Base-by-base conservation (phyloP, 2,888 invertebrate genomes). In the Cordilura impudica region DNA sequence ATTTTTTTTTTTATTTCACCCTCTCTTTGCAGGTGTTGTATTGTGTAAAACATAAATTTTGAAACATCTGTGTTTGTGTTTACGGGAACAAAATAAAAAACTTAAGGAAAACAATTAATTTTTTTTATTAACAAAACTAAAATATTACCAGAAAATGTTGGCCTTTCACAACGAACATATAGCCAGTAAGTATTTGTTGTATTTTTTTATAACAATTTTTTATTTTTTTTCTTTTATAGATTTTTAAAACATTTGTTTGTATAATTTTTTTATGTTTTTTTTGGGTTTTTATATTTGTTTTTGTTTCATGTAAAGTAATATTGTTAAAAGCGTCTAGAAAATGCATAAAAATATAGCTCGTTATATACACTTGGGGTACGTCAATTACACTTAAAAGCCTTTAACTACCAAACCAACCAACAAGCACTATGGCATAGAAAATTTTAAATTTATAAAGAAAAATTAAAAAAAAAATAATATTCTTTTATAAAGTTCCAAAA, bases 141-240 rank as follows among this genome's bases (percentile, higher is more conserved):
- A 69, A 47, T 56, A 51, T 51, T 19, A 53, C 21, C 35, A 63
- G 72, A 79, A 63, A 88, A 89, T 89, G 89, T 88, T 89, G 89
- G 89, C 89, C 88, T 88, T 89, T 84, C 89, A 89, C 85, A 89
- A 89, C 86, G 89, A 89, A 83, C 89, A 89, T 83, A 89, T 89
- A 83, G 89, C 89, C 85, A 89, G 89, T 89, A 82, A 89, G 89
- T 89, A 84, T 18, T 54, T 49, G 72, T 81, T 79, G 81, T 67
- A 73, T 16, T 39, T 26, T 51, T 73, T 63, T 23, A 49, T 5
- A 23, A 31, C 23, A 19, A 45, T 23, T 29, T 39, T 45, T 31
- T 31, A 61, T 8, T 18, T 6, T 10, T 6, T 45, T 35, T 47
- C 21, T 1, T 54, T n/a, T 18, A 21, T n/a, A 51, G 29, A 35